Conservation (phyloP, 2,888 invertebrate genomes). For the Watsonalla binaria region DNA sequence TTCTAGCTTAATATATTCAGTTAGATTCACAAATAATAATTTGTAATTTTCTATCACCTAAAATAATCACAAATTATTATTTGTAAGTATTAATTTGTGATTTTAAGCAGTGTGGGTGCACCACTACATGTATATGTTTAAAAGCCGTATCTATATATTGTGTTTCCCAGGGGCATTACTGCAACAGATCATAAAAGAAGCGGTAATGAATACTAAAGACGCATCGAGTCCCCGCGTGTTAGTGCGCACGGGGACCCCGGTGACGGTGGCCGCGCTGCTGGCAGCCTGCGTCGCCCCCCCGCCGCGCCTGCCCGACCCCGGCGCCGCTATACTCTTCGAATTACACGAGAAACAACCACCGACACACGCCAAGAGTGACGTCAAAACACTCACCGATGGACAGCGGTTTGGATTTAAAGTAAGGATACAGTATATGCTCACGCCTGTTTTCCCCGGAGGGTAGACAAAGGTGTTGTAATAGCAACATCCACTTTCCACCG, state of each 20-base stretch:
- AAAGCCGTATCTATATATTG: no score
- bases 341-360: constrained; percentile 63
- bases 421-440: no score
- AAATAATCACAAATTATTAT: no score
- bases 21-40: no score
- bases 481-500: not conserved
- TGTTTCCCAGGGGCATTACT: constrained; percentile 65
- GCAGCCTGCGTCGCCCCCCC: constrained; percentile 77
- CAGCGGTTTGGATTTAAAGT: constrained; percentile 73
- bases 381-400: constrained; percentile 41
- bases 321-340: constrained; percentile 77
- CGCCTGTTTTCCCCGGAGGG: no score
- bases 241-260: constrained; percentile 81
- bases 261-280: constrained; percentile 78
- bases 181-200: constrained; percentile 75
- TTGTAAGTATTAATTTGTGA: no score
- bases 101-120: no score
- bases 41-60: no score
- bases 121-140: no score
- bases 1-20: no score
- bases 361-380: constrained; percentile 50
- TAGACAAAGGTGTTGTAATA: no score
- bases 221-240: constrained; percentile 53
- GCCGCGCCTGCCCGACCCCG: constrained; percentile 78
- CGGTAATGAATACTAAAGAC: constrained; percentile 47